Conservation (phyloP, 2,797 vertebrate genomes). For the Diplodus puntazzo region DNA sequence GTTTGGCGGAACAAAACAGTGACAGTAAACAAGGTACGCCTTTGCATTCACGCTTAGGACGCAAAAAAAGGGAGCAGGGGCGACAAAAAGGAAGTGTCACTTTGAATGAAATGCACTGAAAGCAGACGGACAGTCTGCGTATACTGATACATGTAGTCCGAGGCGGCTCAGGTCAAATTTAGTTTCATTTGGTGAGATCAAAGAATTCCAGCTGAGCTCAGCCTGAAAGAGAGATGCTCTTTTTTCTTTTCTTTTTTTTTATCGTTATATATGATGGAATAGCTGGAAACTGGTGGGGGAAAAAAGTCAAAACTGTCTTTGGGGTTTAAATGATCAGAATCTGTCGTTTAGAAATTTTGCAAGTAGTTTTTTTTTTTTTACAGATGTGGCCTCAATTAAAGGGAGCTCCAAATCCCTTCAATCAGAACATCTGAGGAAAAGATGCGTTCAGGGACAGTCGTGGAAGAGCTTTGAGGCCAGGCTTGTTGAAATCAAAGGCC, state of each 20-base stretch:
- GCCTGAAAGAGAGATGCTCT: slow-evolving; percentile 53
- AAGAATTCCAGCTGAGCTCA: slow-evolving; percentile 84
- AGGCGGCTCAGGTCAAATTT: slow-evolving; percentile 86
- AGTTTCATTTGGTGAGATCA: slow-evolving; percentile 82
- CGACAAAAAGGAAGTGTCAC: slow-evolving; percentile 67
- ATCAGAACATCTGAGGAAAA: slow-evolving; percentile 87
- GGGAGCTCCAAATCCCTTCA: slow-evolving; percentile 89
- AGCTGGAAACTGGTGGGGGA: slow-evolving; percentile 45
- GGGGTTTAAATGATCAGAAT: slow-evolving; percentile 57
- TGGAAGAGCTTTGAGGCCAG: slow-evolving; percentile 87
- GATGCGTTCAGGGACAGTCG: slow-evolving; percentile 85
- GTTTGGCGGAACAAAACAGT: slow-evolving; percentile 75
- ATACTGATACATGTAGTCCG: slow-evolving; percentile 71
- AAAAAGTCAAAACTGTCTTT: slow-evolving; percentile 70
- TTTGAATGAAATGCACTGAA: slow-evolving; percentile 68
- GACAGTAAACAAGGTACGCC: slow-evolving; percentile 78
- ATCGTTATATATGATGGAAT: slow-evolving; percentile 49
- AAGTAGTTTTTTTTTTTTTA: slow-evolving; percentile 40
- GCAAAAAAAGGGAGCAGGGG: slow-evolving; percentile 50
- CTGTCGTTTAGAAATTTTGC: slow-evolving; percentile 40
- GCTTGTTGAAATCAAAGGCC: slow-evolving; percentile 90
- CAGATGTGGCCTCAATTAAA: slow-evolving; percentile 84
- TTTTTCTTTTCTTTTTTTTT: slow-evolving; percentile 9
- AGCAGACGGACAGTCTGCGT: slow-evolving; percentile 54
- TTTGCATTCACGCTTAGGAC: slow-evolving; percentile 65